Evolutionary conservation across 2,888 invertebrate species (phyloP).

Genomic region (Lordiphosa andalusiaca): DNA sequence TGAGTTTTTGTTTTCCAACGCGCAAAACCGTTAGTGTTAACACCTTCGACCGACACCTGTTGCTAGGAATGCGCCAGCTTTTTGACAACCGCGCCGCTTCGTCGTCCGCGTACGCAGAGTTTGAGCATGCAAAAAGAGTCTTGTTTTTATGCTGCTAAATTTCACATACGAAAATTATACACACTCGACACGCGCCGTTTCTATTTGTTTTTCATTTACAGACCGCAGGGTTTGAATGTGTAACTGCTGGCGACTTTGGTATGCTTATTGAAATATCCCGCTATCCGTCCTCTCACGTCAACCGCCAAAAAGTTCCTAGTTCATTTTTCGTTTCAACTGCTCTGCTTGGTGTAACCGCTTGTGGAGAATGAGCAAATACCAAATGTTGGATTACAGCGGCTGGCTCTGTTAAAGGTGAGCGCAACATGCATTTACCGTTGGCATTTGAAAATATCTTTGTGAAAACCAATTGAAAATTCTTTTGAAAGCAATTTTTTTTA

Average conservation of each 20-base stretch:
- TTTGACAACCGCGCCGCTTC: constrained; percentile 25
- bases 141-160: constrained; percentile 11
- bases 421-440: no score
- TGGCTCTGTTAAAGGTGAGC: no score
- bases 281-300: constrained; percentile 12
- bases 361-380: background rate
- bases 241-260: constrained; percentile 26
- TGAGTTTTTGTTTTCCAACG: constrained; percentile 17
- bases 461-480: no score
- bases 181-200: constrained; percentile 50
- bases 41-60: constrained; percentile 49
- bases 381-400: no score
- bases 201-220: constrained; percentile 28
- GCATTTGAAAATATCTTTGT: no score
- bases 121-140: constrained; percentile 49
- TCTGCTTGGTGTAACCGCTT: background rate
- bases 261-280: constrained; percentile 27
- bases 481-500: no score
- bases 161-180: constrained; percentile 40
- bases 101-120: constrained; percentile 19
- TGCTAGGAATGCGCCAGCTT: constrained; percentile 46
- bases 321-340: constrained; percentile 2
- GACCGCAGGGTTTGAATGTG: constrained; percentile 26
- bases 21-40: constrained; percentile 7
- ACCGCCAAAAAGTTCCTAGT: constrained; percentile 6